Conservation (phyloP, 1,140 invertebrate genomes). For the Caenorhabditis latens region DNA sequence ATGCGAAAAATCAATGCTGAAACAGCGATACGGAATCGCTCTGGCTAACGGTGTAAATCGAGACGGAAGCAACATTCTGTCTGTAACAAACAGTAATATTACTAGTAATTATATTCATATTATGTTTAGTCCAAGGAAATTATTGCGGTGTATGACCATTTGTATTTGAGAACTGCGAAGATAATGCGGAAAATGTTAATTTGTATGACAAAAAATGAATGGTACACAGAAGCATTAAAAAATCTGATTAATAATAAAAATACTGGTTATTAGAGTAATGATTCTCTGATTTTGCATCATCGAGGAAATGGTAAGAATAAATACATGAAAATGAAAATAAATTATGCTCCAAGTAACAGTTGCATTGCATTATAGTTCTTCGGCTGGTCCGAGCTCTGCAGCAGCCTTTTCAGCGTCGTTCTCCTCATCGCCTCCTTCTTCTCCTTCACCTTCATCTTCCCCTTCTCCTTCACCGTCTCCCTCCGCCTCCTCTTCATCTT, state of each 20-base stretch:
- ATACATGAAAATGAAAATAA: constrained; percentile 7
- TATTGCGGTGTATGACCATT: too few relatives aligned
- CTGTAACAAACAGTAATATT: background rate
- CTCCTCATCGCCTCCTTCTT: background rate
- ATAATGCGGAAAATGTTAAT: too few relatives aligned
- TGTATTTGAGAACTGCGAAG: too few relatives aligned
- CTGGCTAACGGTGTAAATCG: background rate
- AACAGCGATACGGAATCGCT: background rate
- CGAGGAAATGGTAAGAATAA: background rate
- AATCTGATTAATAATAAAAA: too few relatives aligned
- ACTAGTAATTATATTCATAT: too few relatives aligned
- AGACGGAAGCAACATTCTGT: background rate
- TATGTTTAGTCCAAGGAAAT: too few relatives aligned
- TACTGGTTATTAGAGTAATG: too few relatives aligned
- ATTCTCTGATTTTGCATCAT: too few relatives aligned
- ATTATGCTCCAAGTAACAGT: background rate
- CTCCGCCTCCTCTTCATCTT: background rate
- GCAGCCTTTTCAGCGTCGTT: background rate
- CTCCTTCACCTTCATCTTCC: background rate
- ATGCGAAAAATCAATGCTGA: constrained; percentile 54
- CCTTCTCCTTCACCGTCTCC: background rate
- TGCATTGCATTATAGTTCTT: background rate
- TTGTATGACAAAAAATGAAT: too few relatives aligned
- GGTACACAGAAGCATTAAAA: too few relatives aligned
- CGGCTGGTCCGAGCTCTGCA: background rate